A percentile compares a stretch with the other conserved stretches of the same genome.
phyloP scores from a whole-genome alignment of 2,797 vertebrate genomes.

The Xiphophorus birchmanni region DNA sequence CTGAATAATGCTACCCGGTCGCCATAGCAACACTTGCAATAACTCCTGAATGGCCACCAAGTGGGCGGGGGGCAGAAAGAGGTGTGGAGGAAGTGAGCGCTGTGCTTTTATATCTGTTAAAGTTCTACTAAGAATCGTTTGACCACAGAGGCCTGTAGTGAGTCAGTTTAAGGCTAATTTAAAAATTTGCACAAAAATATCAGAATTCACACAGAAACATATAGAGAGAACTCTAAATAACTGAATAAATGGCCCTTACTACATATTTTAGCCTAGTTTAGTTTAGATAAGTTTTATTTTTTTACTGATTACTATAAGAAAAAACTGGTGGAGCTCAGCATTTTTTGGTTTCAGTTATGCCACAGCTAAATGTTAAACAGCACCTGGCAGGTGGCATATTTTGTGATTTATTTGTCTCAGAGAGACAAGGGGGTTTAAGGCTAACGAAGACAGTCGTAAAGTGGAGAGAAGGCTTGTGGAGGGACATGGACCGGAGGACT shows the following conservation, averaged over 20 bases:
- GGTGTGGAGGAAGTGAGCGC: too few species aligned
- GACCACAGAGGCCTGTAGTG: too few species aligned
- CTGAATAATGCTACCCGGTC: too few species aligned
- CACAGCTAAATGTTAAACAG: slow-evolving; percentile 51
- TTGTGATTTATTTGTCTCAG: slow-evolving; percentile 46
- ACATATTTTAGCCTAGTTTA: not conserved
- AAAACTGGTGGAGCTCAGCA: not conserved
- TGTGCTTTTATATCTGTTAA: too few species aligned
- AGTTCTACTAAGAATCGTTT: too few species aligned
- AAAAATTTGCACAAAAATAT: too few species aligned
- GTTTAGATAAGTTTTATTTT: not conserved
- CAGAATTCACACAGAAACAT: too few species aligned
- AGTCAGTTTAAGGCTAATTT: too few species aligned
- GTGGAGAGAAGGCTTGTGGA: slow-evolving; percentile 36
- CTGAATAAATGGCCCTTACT: not conserved
- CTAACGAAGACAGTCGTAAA: slow-evolving; percentile 59
- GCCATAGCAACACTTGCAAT: too few species aligned
- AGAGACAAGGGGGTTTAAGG: slow-evolving; percentile 42
- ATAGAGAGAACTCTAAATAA: too few species aligned
- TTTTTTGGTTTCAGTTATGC: slow-evolving; percentile 26
- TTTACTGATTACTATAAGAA: not conserved
- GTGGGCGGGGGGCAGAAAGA: too few species aligned
- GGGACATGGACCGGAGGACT: slow-evolving; percentile 23
- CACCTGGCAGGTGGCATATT: slow-evolving; percentile 57
- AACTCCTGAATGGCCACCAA: too few species aligned